A percentile compares a stretch with the other conserved stretches of the same genome.
phyloP scores from a whole-genome alignment of 1,140 invertebrate species.

The Anadara kagoshimensis region DNA sequence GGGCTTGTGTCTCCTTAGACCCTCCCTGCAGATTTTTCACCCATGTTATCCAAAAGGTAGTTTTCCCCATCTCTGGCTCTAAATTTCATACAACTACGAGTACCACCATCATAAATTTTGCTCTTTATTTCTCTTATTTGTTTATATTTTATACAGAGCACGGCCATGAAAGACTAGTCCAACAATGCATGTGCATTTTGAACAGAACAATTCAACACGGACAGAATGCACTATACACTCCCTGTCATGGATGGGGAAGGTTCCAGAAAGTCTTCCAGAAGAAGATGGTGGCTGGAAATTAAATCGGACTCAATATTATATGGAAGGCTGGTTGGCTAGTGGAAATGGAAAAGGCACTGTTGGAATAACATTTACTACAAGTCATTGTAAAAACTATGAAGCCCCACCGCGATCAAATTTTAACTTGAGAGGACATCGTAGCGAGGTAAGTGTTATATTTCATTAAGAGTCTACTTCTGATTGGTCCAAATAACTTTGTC shows the following conservation, averaged over 20 bases:
- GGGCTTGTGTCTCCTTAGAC: no score
- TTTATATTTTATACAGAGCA: no score
- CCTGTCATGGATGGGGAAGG: conserved; percentile 98
- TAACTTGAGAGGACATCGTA: conserved; percentile 96
- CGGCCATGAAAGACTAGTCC: no score
- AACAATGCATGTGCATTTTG: conserved; percentile 82
- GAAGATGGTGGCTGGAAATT: conserved; percentile 82
- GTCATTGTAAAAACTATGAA: conserved; percentile 79
- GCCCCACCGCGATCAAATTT: conserved; percentile 89
- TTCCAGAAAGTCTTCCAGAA: conserved; percentile 92
- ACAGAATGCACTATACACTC: conserved; percentile 96
- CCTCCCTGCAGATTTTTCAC: no score
- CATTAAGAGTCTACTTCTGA: no score
- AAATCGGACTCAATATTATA: conserved; percentile 95
- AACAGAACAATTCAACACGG: conserved; percentile 91
- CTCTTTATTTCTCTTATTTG: no score
- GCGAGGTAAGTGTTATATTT: conserved; percentile 89
- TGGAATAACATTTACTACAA: conserved; percentile 96
- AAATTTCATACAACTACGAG: no score
- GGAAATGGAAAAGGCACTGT: conserved; percentile 95
- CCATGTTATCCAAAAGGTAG: no score
- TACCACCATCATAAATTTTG: no score
- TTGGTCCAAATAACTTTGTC: no score
- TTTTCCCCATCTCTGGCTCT: no score
- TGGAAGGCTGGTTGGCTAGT: conserved; percentile 98